Evolutionary conservation across 2,113 vertebrate genomes (phyloP).

Genomic region (Hucho hucho): DNA sequence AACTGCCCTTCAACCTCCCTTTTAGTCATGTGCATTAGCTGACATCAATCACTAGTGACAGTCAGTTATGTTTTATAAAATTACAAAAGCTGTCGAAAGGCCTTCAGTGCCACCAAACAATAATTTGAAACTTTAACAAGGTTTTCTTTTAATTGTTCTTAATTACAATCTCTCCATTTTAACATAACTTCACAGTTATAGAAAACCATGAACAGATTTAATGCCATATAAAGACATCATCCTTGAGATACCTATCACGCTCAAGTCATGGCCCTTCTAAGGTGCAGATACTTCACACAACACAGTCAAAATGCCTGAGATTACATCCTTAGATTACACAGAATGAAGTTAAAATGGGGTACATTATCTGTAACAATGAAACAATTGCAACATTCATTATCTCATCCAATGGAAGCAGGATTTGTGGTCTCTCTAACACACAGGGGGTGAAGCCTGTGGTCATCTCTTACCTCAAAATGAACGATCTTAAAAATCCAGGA

Average conservation of each 20-base stretch:
- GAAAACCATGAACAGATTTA: neutral
- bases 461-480: slow-evolving; percentile 67
- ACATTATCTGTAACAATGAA: neutral
- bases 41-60: no score
- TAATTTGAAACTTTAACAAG: no score
- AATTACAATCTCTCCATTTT: neutral
- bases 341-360: neutral
- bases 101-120: neutral
- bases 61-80: no score
- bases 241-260: no score
- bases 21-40: no score
- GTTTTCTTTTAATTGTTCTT: no score
- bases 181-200: neutral
- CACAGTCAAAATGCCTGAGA: neutral
- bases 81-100: no score
- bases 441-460: slow-evolving; percentile 6
- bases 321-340: neutral
- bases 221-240: neutral
- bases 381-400: slow-evolving; percentile 25
- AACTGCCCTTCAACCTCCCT: no score
- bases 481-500: slow-evolving; percentile 48
- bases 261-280: no score
- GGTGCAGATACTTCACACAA: neutral
- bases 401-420: slow-evolving; percentile 19
- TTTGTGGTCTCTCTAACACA: slow-evolving; percentile 10